Percentiles rank a stretch among this genome's conserved stretches.
Conservation (phyloP, 2,113 vertebrate genomes). For the Bos javanicus region DNA sequence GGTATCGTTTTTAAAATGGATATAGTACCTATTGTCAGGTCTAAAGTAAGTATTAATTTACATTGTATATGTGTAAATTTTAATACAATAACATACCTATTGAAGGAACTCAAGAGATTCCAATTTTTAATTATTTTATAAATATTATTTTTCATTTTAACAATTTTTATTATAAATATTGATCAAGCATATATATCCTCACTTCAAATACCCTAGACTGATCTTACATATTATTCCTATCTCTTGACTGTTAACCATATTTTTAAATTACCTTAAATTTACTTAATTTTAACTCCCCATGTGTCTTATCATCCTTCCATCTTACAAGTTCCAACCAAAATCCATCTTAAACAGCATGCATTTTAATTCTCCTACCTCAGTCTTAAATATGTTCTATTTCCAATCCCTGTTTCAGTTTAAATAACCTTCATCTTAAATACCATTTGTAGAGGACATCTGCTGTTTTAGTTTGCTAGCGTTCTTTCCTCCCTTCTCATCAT, state of each 20-base stretch:
- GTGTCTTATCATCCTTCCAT: not conserved
- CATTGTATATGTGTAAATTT: not conserved
- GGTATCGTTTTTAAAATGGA: not conserved
- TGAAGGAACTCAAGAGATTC: not conserved
- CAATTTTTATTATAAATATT: not conserved
- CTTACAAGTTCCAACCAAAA: not conserved
- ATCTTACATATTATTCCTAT: not conserved
- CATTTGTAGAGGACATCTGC: not conserved
- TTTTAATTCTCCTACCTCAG: constrained; percentile 22
- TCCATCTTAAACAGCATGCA: not conserved
- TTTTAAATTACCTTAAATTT: not conserved
- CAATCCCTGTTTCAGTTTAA: constrained; percentile 1
- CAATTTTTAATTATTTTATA: not conserved
- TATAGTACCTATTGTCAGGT: not conserved
- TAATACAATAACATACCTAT: not conserved
- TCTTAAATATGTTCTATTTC: not conserved
- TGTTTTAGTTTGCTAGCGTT: not conserved
- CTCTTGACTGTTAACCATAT: not conserved
- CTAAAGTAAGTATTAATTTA: not conserved
- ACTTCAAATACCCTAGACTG: not conserved
- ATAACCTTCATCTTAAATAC: not conserved
- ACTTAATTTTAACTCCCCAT: not conserved
- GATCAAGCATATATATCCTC: not conserved
- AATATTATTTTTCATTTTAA: not conserved
- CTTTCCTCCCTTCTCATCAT: not conserved